Conservation (phyloP, 1,140 invertebrate species). For the Drosophila sp. region DNA sequence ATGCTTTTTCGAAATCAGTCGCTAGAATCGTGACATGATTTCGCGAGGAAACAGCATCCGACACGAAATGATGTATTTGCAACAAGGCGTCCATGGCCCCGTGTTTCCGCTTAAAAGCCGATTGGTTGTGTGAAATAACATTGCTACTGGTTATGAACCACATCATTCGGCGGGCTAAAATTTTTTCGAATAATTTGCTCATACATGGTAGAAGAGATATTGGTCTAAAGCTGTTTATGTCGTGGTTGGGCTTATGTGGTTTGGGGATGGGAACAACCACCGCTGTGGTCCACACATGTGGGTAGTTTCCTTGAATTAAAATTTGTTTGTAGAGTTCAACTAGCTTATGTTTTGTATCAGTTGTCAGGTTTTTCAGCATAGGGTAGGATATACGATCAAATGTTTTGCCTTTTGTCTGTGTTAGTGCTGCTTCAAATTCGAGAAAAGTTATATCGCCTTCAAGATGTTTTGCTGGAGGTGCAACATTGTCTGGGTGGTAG, state of each 20-base stretch:
- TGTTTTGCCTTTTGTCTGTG: too few species aligned
- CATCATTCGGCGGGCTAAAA: neutral
- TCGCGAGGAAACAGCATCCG: neutral
- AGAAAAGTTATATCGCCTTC: constrained; percentile 6
- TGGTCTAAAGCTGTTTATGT: neutral
- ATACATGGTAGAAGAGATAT: neutral
- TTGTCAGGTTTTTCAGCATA: constrained; percentile 13
- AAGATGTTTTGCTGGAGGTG: constrained; percentile 8
- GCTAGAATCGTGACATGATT: neutral
- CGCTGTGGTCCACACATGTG: constrained; percentile 21
- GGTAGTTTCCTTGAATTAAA: constrained; percentile 6
- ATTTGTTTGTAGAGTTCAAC: constrained; percentile 22
- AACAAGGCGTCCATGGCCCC: neutral
- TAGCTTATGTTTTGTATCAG: neutral
- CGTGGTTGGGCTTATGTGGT: constrained; percentile 9
- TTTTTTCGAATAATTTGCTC: neutral
- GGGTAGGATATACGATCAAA: neutral
- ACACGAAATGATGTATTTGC: constrained; percentile 10
- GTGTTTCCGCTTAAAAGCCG: neutral
- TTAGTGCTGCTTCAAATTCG: constrained; percentile 17
- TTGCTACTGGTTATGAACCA: neutral
- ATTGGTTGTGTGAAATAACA: neutral
- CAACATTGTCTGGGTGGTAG: neutral
- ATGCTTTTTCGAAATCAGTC: neutral
- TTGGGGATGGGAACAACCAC: constrained; percentile 15